Conservation (phyloP, 64 coral and sea anemone species). For the Dendronephthya gigantea region DNA sequence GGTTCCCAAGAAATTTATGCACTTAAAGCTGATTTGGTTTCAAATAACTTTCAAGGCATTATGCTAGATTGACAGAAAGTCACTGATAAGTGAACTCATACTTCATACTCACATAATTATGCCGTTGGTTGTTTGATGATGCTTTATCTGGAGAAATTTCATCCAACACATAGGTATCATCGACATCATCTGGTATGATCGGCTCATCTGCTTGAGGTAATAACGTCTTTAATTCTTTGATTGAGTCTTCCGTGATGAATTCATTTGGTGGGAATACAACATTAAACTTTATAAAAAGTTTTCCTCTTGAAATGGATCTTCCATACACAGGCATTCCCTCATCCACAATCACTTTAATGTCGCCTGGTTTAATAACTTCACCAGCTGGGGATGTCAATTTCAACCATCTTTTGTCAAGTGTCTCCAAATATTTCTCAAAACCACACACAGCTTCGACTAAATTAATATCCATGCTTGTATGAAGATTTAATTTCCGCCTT, state of each 20-base stretch:
- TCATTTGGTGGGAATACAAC: slow-evolving; percentile 66
- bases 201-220: slow-evolving; percentile 45
- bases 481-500: slow-evolving; percentile 41
- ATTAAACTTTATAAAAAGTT: slow-evolving; percentile 71
- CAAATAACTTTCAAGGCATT: not conserved
- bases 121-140: not conserved
- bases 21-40: too few relatives aligned
- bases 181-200: slow-evolving; percentile 72
- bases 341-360: slow-evolving; percentile 53
- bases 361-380: slow-evolving; percentile 81
- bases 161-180: slow-evolving; percentile 51
- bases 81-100: not conserved
- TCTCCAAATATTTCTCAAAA: slow-evolving; percentile 57
- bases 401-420: slow-evolving; percentile 58
- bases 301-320: slow-evolving; percentile 51
- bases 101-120: not conserved
- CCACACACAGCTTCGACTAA: slow-evolving; percentile 86
- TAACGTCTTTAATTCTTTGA: slow-evolving; percentile 42
- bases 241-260: slow-evolving; percentile 15
- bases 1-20: too few relatives aligned
- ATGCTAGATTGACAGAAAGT: not conserved
- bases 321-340: slow-evolving; percentile 73
- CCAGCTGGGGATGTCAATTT: slow-evolving; percentile 47
- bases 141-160: slow-evolving; percentile 41
- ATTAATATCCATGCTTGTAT: slow-evolving; percentile 72